Evolutionary conservation across 2,797 vertebrate species (phyloP), one percentile per base, ranked within the genome.

Genomic region (Sylvilagus floridanus): DNA sequence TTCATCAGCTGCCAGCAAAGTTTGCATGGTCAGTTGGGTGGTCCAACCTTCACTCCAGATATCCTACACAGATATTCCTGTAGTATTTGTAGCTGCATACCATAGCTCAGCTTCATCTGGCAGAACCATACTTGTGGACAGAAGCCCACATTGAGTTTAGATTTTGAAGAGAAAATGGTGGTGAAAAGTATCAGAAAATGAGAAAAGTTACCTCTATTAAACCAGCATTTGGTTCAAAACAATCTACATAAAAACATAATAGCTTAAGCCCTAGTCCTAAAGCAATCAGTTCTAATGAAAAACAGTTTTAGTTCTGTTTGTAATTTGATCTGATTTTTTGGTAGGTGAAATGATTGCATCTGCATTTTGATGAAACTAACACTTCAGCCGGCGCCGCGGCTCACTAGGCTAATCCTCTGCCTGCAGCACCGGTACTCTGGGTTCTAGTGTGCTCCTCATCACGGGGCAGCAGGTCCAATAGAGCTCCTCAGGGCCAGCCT

Each of bases 1-100:
- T 93, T 95, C 42, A 84, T 84, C 97, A 79, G 87, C n/a, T 91
- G 26, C 82, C 86, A 85, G 32, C 5, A 37, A 96, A 87, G 4
- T 93, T 76, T 66, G 73, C 88, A 95, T 60, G 35, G 12, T 68
- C 92, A 84, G 0, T 62, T 84, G 66, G 32, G 60, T 73, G 76
- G 47, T 52, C 52, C 30, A 92, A 57, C 60, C 62, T 89, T 32
- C 82, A 93, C 69, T 88, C 42, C 35, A 86, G 30, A 62, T 88
- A 69, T 50, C 68, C 1, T 26, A 13, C 42, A 47, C 35, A 86
- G 30, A 62, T 88, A 65, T 50, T 35, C 71, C 1, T 26, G 16
- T 37, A 32, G 24, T 19, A 26, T 81, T 85, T 47, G 21, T 71
- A 50, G 47, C 60, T 96, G 2, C 30, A 12, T 85, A 13, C 11